Conservation (phyloP, 2,888 invertebrate genomes). For the Stegophylla sp. region DNA sequence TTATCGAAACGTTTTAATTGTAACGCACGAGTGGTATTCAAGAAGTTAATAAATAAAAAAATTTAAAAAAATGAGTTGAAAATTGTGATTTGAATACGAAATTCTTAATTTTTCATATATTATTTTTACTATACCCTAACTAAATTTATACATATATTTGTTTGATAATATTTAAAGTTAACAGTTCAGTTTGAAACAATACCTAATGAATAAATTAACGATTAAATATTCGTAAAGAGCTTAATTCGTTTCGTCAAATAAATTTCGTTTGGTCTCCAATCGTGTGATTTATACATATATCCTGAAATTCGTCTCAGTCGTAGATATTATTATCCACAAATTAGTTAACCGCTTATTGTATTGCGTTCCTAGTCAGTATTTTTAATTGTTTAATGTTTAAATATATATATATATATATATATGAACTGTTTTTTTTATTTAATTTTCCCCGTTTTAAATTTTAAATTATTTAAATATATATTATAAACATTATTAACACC, state of each 20-base stretch:
- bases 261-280: slow-evolving; percentile 1
- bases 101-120: too few species aligned
- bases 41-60: too few species aligned
- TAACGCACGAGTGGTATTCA: too few species aligned
- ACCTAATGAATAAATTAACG: not conserved
- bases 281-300: not conserved
- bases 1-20: too few species aligned
- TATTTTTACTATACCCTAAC: too few species aligned
- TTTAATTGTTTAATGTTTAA: slow-evolving; percentile 28
- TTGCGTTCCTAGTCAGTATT: slow-evolving; percentile 49
- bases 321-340: slow-evolving; percentile 1
- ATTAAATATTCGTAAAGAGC: slow-evolving; percentile 15
- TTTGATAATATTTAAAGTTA: not conserved
- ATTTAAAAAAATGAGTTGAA: too few species aligned
- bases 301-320: not conserved
- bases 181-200: slow-evolving; percentile 7
- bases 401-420: not conserved
- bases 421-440: slow-evolving; percentile 5
- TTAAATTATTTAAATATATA: not conserved
- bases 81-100: too few species aligned
- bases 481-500: not conserved
- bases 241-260: slow-evolving; percentile 24
- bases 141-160: too few species aligned
- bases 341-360: slow-evolving; percentile 9
- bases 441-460: not conserved